Evolutionary conservation across 2,888 invertebrate species (phyloP), one percentile per base, ranked within the genome.

Genomic region (Itoplectis maculator): DNA sequence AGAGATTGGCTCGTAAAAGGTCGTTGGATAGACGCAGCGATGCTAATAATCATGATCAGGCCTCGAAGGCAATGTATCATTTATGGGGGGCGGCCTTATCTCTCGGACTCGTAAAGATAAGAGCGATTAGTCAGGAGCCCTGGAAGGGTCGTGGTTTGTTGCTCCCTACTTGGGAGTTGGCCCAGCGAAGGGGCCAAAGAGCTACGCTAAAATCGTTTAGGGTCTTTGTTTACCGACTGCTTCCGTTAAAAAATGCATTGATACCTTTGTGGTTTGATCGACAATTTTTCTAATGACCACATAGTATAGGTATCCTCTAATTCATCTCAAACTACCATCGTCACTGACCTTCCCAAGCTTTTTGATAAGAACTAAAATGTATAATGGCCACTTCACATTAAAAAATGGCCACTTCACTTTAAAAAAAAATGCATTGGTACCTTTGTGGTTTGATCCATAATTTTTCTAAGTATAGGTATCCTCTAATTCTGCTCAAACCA

Each of bases 31-130:
- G 49, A 69, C 35, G 15, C 29, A n/a, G n/a, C 23, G 20, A 42
- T 74, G 74, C 37, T 65, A 65, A 59, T 56, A 45, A 47, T 18
- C 8, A 15, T 23, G 23, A 63, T 23, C 20, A 5, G 20, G 6
- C 40, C 54, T 29, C 7, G 8, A 37, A 8, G 9, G n/a, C 76
- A 79, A 70, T 76, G 54, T 11, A 54, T 23, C 11, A 23, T 23
- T 20, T 23, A 23, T 54, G 54, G 54, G 9, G 11, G 13, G 72
- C 47, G 73, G 70, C 79, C 85, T 87, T 90, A 90, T 89, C 90
- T 90, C 88, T 88, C 84, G 85, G 86, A 89, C 90, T 91, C 90
- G 91, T 90, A 89, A 91, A 91, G 90, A 91, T 91, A 91, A 90
- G 88, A 87, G 81, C 87, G 86, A 87, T 84, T 82, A 69, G 54